phyloP scores from a whole-genome alignment of 53 echinoderm and acorn worm species.

The Holothuria scabra region DNA sequence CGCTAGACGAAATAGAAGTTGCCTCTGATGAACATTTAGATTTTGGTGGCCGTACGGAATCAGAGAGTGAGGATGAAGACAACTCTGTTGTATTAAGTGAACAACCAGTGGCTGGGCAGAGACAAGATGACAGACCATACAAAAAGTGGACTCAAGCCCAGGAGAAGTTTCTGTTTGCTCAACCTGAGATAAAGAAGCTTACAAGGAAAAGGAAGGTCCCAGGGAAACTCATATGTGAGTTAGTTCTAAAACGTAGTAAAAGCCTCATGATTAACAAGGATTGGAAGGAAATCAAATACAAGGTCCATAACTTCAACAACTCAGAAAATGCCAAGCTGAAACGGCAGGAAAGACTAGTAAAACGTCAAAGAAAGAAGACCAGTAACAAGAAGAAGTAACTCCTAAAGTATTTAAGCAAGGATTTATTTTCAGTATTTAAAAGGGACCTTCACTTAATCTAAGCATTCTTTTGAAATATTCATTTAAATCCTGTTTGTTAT shows the following conservation, averaged over 20 bases:
- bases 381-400: no score
- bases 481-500: no score
- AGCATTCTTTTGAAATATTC: no score
- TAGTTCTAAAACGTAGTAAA: neutral
- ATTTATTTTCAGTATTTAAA: no score
- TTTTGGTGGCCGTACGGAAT: neutral
- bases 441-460: no score
- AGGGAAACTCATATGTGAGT: neutral
- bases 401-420: no score
- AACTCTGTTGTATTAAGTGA: neutral
- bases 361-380: neutral
- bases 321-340: neutral
- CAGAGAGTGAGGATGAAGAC: neutral
- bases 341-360: neutral
- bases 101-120: neutral
- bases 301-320: neutral
- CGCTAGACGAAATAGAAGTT: no score
- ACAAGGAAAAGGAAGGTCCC: neutral
- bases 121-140: neutral
- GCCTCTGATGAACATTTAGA: neutral
- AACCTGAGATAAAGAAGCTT: neutral
- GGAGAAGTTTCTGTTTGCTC: neutral
- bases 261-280: neutral
- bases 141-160: neutral
- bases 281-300: neutral